Evolutionary conservation across 1,140 invertebrate species (phyloP).

Genomic region (Scaptomyza hsui): DNA sequence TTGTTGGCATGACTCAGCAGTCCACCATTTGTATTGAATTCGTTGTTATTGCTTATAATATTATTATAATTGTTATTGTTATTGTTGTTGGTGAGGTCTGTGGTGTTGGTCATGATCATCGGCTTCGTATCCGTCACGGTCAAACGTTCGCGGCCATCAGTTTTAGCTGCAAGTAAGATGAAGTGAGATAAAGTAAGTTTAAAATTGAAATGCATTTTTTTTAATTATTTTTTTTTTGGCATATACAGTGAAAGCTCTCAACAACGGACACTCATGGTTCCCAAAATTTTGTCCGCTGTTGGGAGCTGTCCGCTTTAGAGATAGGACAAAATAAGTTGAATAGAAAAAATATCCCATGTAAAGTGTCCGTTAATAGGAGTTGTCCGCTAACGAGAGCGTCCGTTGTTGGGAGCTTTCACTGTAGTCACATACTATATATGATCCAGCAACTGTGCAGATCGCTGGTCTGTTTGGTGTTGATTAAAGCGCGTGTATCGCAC

Average conservation of each 20-base stretch:
- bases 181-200: too few species aligned
- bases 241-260: too few species aligned
- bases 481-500: slow-evolving; percentile 76
- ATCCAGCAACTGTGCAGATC: slow-evolving; percentile 83
- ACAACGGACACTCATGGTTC: too few species aligned
- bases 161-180: slow-evolving; percentile 81
- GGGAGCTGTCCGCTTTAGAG: too few species aligned
- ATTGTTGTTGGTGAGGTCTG: slow-evolving; percentile 66
- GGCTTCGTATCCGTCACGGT: slow-evolving; percentile 80
- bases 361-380: too few species aligned
- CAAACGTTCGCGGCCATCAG: slow-evolving; percentile 77
- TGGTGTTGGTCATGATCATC: slow-evolving; percentile 58
- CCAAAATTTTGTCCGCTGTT: too few species aligned
- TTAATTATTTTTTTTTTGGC: not conserved
- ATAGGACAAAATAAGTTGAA: too few species aligned
- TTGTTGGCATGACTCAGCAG: slow-evolving; percentile 39
- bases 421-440: slow-evolving; percentile 80
- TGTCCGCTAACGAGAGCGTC: too few species aligned
- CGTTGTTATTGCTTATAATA: slow-evolving; percentile 23
- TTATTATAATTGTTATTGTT: slow-evolving; percentile 25
- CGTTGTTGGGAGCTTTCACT: too few species aligned
- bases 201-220: slow-evolving; percentile 2
- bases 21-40: slow-evolving; percentile 41
- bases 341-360: too few species aligned
- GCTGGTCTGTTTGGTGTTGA: slow-evolving; percentile 69